Evolutionary conservation across 2,888 invertebrate genomes (phyloP).

Genomic region (Synergus umbraculus): DNA sequence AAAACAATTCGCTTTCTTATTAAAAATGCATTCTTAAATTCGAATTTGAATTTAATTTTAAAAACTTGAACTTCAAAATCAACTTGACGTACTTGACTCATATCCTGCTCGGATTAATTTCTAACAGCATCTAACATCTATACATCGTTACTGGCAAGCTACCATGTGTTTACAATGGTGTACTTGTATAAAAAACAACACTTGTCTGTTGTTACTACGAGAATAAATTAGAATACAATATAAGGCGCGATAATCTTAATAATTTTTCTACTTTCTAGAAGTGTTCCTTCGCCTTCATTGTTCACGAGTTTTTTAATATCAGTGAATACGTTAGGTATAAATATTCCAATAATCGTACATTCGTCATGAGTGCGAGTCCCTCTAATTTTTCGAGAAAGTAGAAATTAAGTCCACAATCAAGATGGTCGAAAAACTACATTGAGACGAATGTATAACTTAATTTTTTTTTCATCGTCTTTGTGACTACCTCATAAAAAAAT

Average conservation of each 20-base stretch:
- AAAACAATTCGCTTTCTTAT: not conserved
- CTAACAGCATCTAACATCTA: slow-evolving; percentile 28
- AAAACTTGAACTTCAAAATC: slow-evolving; percentile 1
- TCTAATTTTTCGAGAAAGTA: slow-evolving; percentile 6
- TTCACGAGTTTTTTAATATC: slow-evolving; percentile 11
- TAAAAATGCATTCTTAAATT: not conserved
- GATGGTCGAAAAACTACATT: slow-evolving; percentile 24
- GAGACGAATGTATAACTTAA: slow-evolving; percentile 23
- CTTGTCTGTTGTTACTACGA: slow-evolving; percentile 48
- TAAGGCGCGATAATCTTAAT: slow-evolving; percentile 36
- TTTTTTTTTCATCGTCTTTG: slow-evolving; percentile 27
- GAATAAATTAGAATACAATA: slow-evolving; percentile 64
- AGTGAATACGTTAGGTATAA: not conserved
- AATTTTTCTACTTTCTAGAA: slow-evolving; percentile 30
- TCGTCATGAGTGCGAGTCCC: not conserved
- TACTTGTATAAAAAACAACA: slow-evolving; percentile 54
- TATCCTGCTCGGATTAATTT: slow-evolving; percentile 24
- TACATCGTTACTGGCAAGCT: slow-evolving; percentile 67
- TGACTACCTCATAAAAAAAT: slow-evolving; percentile 24
- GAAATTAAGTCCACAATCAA: slow-evolving; percentile 21
- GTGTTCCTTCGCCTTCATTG: slow-evolving; percentile 23
- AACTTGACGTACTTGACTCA: slow-evolving; percentile 25
- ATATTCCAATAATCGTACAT: slow-evolving; percentile 27
- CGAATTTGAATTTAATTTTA: not conserved
- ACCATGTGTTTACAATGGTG: slow-evolving; percentile 56